Percentiles rank a stretch among this genome's conserved stretches.
Conservation (phyloP, 64 coral and sea anemone species). For the Cladopsammia gracilis region DNA sequence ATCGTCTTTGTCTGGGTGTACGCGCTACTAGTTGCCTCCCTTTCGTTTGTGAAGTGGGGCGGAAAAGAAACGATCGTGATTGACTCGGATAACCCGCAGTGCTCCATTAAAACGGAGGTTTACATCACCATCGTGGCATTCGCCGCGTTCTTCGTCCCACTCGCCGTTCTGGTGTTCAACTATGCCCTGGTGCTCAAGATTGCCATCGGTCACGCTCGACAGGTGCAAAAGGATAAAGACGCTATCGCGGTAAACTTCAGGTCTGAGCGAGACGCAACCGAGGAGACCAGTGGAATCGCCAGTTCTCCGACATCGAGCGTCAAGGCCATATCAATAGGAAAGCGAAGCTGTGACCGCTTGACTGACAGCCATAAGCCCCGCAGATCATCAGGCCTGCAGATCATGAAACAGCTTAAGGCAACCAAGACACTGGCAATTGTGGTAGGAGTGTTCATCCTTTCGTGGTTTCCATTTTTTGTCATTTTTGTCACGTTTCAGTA, state of each 20-base stretch:
- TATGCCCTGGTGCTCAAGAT: slow-evolving; percentile 89
- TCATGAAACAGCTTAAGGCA: slow-evolving; percentile 97
- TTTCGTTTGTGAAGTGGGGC: slow-evolving; percentile 91
- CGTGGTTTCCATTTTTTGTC: slow-evolving; percentile 97
- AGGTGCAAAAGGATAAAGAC: slow-evolving; percentile 86
- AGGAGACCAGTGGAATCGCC: slow-evolving; percentile 16
- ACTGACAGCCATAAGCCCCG: not conserved
- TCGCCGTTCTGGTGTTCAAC: slow-evolving; percentile 77
- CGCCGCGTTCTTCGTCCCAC: slow-evolving; percentile 86
- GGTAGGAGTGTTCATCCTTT: slow-evolving; percentile 89
- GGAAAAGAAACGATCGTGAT: slow-evolving; percentile 55
- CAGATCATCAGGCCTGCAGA: slow-evolving; percentile 66
- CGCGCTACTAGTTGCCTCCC: slow-evolving; percentile 58
- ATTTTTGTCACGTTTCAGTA: slow-evolving; percentile 91
- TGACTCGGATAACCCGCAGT: slow-evolving; percentile 18
- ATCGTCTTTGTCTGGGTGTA: slow-evolving; percentile 86
- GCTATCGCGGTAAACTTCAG: slow-evolving; percentile 83
- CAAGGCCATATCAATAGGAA: slow-evolving; percentile 20
- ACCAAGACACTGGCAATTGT: slow-evolving; percentile 97
- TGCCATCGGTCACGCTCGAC: slow-evolving; percentile 86
- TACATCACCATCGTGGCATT: slow-evolving; percentile 91
- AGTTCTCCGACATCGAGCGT: slow-evolving; percentile 26
- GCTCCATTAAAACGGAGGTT: slow-evolving; percentile 74
- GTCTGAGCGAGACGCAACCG: slow-evolving; percentile 46
- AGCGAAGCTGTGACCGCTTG: not conserved